Evolutionary conservation across 2,797 vertebrate species (phyloP).

Genomic region (Catamblyrhynchus diadema): DNA sequence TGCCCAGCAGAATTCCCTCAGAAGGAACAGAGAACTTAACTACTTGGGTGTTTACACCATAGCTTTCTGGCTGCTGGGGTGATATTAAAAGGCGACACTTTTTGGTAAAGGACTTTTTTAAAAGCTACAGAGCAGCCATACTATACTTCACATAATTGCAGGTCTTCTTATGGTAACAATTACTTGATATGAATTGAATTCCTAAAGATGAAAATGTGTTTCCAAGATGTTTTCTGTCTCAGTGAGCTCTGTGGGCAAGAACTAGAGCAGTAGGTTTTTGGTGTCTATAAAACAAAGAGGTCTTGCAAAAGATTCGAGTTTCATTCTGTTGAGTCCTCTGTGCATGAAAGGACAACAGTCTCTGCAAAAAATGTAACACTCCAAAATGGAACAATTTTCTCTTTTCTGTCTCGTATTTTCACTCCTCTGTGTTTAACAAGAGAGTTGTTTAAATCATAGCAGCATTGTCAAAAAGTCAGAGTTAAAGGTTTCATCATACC

Average conservation of each 20-base stretch:
- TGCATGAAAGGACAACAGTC: background rate
- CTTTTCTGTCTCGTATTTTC: background rate
- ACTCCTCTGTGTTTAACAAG: background rate
- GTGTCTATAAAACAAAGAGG: background rate
- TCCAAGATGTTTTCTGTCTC: background rate
- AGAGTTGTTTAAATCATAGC: conserved; percentile 23
- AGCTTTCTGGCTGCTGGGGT: background rate
- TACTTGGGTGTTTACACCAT: background rate
- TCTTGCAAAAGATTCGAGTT: background rate
- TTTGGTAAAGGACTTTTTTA: background rate
- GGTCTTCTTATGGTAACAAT: background rate
- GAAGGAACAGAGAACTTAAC: background rate
- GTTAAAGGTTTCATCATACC: conserved; percentile 39
- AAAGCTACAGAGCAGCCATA: background rate
- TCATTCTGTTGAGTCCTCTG: background rate
- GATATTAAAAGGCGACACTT: background rate
- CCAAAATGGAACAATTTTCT: background rate
- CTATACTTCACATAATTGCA: background rate
- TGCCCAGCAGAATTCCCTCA: background rate
- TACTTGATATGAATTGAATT: background rate
- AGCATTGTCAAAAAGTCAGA: conserved; percentile 26
- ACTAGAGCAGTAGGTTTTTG: background rate
- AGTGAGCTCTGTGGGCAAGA: background rate
- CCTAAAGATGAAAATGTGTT: background rate
- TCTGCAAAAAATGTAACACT: background rate